These are phyloP conservation scores for Pseudolycoriella hygida DNA, from an alignment of 2,888 invertebrate genomes.

Conservation along the genomic window DNA sequence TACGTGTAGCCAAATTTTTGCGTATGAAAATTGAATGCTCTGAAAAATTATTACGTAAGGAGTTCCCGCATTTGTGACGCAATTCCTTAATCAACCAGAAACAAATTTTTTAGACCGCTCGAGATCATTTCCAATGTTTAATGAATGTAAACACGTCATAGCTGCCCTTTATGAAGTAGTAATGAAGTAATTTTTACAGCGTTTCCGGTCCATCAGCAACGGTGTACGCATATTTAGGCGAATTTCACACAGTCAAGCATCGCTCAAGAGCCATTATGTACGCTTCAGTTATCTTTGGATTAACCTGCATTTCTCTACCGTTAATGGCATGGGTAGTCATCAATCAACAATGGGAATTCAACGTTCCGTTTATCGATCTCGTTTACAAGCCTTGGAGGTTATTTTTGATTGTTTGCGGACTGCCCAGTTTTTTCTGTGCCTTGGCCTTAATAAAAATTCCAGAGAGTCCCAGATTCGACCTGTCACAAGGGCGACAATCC, in stretches of 20 bases:
- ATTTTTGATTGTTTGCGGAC: conserved; percentile 21
- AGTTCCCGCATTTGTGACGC: too few species aligned
- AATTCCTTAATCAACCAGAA: too few species aligned
- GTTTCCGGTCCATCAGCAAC: conserved; percentile 31
- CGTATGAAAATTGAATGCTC: too few species aligned
- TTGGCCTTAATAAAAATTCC: conserved; percentile 19
- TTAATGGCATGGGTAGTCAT: conserved; percentile 22
- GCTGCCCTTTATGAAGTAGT: too few species aligned
- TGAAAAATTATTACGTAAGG: too few species aligned
- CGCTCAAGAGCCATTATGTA: conserved; percentile 29
- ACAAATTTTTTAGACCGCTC: too few species aligned
- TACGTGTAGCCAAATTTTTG: too few species aligned
- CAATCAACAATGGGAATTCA: conserved; percentile 20
- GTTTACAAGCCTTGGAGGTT: conserved; percentile 23
- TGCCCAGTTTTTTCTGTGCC: conserved; percentile 20
- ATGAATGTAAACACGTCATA: too few species aligned
- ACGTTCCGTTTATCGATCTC: conserved; percentile 16
- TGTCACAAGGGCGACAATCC: conserved; percentile 17
- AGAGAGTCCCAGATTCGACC: conserved; percentile 24
- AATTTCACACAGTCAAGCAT: conserved; percentile 30
- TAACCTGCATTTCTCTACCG: conserved; percentile 22
- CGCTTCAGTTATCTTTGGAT: conserved; percentile 21
- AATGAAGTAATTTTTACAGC: conserved; percentile 15
- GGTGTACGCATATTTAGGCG: conserved; percentile 33
- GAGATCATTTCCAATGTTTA: too few species aligned